phyloP scores from a whole-genome alignment of 2,797 vertebrate genomes.

The Dallia pectoralis region DNA sequence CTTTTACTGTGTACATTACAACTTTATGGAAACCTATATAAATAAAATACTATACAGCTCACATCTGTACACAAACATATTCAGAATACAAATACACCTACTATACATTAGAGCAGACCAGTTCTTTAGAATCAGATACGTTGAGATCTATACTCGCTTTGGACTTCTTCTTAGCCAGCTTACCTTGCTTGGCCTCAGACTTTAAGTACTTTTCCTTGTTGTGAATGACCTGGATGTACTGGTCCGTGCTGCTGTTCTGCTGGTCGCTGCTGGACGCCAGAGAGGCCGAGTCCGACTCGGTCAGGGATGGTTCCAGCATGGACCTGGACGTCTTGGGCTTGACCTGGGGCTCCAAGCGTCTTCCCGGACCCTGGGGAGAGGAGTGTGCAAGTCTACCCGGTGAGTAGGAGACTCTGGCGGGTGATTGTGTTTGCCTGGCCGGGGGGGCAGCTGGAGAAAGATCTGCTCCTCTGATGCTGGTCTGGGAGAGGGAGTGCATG shows the following conservation, averaged over 20 bases:
- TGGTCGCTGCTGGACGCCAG: constrained; percentile 90
- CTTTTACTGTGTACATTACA: constrained; percentile 18
- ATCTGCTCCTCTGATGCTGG: constrained; percentile 62
- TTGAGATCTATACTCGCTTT: constrained; percentile 64
- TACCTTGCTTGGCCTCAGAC: constrained; percentile 60
- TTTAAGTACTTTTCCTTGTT: constrained; percentile 80
- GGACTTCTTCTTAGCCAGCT: constrained; percentile 74
- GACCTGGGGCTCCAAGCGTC: constrained; percentile 60
- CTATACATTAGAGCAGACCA: constrained; percentile 91
- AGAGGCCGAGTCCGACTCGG: constrained; percentile 88
- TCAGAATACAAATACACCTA: not conserved
- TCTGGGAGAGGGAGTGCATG: constrained; percentile 57
- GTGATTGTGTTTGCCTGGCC: constrained; percentile 30
- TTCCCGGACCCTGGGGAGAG: constrained; percentile 43
- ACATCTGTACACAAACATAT: not conserved
- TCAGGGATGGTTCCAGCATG: constrained; percentile 74
- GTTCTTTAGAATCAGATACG: constrained; percentile 68
- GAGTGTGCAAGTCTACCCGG: constrained; percentile 27
- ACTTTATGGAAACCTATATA: not conserved
- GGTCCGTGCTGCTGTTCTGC: constrained; percentile 87
- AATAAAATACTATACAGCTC: not conserved
- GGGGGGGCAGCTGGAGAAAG: constrained; percentile 33
- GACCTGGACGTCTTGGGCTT: constrained; percentile 73
- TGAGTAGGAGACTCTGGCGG: constrained; percentile 20
- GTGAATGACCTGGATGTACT: constrained; percentile 88